Evolutionary conservation across 2,113 vertebrate species (phyloP).

Genomic region (Hydrochoerus hydrochaeris): DNA sequence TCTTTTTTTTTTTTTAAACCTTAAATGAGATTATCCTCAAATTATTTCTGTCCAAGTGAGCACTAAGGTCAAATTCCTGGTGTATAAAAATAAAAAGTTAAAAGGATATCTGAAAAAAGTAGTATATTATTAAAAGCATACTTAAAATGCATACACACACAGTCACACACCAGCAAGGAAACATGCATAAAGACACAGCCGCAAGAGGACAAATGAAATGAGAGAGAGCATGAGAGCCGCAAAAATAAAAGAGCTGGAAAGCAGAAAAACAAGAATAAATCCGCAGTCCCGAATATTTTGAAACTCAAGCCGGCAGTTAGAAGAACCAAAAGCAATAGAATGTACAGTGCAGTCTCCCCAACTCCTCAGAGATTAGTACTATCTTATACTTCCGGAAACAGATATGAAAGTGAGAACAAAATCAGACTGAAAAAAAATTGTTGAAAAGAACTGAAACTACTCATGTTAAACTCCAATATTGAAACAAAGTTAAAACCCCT

Average conservation of each 20-base stretch:
- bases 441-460: background rate
- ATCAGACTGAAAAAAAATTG: background rate
- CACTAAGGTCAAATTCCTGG: slow-evolving; percentile 18
- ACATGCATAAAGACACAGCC: background rate
- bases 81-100: background rate
- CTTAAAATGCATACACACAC: background rate
- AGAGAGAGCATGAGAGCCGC: background rate
- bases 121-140: background rate
- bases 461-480: background rate
- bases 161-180: background rate
- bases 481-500: background rate
- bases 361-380: background rate
- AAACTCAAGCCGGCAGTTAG: background rate
- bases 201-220: background rate
- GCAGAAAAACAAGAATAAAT: background rate
- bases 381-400: background rate
- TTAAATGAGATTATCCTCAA: background rate
- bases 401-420: background rate
- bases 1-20: background rate
- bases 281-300: background rate
- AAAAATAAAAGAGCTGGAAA: background rate
- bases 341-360: background rate
- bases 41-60: background rate
- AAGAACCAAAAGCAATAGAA: background rate
- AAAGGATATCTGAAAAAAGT: background rate